A percentile compares a stretch with the other conserved stretches of the same genome.
phyloP scores from a whole-genome alignment of 2,797 vertebrate genomes.

The Sebastes diaconus region DNA sequence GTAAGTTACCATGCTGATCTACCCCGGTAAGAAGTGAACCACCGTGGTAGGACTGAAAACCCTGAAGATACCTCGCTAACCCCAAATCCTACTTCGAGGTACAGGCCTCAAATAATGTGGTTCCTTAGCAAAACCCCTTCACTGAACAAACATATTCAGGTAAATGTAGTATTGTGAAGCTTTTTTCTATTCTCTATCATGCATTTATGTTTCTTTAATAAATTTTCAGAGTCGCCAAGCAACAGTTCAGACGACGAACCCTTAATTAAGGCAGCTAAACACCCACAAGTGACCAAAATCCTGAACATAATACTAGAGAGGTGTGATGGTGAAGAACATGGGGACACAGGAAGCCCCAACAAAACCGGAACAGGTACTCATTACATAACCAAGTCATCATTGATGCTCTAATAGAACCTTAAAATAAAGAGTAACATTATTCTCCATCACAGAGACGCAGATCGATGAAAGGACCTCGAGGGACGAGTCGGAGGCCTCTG shows the following conservation, averaged over 20 bases:
- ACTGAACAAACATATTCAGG: background rate
- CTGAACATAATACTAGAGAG: conserved; percentile 63
- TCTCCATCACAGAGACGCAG: conserved; percentile 12
- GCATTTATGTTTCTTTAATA: background rate
- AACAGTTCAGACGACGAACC: conserved; percentile 54
- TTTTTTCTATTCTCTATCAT: background rate
- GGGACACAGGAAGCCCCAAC: background rate
- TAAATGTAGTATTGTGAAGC: background rate
- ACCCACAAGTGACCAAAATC: conserved; percentile 67
- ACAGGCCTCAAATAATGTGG: background rate
- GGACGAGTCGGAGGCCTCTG: background rate
- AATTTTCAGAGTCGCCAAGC: conserved; percentile 21
- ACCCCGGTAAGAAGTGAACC: no score
- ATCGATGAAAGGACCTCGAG: background rate
- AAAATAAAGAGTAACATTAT: background rate
- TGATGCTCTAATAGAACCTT: background rate
- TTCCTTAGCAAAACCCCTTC: background rate
- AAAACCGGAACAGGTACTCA: conserved; percentile 36
- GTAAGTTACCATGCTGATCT: no score
- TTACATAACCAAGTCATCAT: no score
- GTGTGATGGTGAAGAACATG: conserved; percentile 50
- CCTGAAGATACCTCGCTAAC: no score
- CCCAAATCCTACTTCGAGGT: no score
- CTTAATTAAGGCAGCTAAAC: conserved; percentile 15
- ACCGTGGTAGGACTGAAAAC: no score